phyloP scores from a whole-genome alignment of 2,797 vertebrate genomes.

The Podargus strigoides region DNA sequence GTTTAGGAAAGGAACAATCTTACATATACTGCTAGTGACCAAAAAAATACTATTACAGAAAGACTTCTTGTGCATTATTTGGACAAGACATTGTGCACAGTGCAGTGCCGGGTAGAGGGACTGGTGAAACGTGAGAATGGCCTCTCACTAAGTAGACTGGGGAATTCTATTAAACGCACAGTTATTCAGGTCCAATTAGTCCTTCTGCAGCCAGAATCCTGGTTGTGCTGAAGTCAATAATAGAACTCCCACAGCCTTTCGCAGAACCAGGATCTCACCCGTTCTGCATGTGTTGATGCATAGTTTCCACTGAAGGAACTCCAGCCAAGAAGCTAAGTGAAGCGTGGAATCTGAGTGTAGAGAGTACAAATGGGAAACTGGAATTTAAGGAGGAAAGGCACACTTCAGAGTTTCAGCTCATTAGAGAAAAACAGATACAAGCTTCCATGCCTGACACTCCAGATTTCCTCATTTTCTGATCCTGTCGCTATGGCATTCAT shows the following conservation, averaged over 20 bases:
- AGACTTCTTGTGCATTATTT: neutral
- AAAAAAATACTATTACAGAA: neutral
- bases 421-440: neutral
- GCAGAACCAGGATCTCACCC: neutral
- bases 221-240: neutral
- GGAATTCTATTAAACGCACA: neutral
- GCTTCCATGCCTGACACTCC: neutral
- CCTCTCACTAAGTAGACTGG: neutral
- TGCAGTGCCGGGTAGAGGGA: neutral
- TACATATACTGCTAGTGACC: neutral
- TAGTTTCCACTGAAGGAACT: neutral
- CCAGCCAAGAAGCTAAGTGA: neutral
- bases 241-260: neutral
- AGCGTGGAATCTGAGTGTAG: neutral
- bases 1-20: neutral
- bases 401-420: neutral
- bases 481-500: neutral
- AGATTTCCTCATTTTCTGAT: neutral
- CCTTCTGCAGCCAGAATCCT: neutral
- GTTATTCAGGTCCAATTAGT: neutral
- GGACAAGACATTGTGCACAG: neutral
- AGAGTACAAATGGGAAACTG: neutral
- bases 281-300: neutral
- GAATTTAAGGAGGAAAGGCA: neutral
- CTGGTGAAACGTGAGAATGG: neutral